Evolutionary conservation across 2,797 vertebrate species (phyloP).

Genomic region (Artibeus lituratus): DNA sequence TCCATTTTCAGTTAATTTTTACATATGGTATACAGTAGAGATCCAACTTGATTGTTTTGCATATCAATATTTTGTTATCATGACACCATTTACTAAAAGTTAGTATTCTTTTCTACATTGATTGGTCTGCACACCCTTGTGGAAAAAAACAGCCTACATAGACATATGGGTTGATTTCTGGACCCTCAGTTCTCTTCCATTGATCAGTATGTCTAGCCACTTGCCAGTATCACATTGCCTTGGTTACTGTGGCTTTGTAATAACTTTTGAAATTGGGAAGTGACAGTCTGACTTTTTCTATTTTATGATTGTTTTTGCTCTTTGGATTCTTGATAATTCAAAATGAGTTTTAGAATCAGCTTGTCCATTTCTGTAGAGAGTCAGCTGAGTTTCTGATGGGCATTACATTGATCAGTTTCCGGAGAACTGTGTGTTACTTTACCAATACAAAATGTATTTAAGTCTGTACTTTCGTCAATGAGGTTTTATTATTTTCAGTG

Average conservation of each 20-base stretch:
- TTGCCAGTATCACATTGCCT: not conserved
- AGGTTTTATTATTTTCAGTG: not conserved
- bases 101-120: not conserved
- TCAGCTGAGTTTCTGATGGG: not conserved
- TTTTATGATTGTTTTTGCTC: not conserved
- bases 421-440: not conserved
- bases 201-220: not conserved
- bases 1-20: not conserved
- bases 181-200: not conserved
- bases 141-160: not conserved
- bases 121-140: not conserved
- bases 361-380: not conserved
- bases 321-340: not conserved
- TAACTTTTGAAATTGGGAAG: not conserved
- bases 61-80: not conserved
- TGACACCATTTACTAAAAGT: not conserved
- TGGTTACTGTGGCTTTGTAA: not conserved
- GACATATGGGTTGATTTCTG: not conserved
- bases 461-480: not conserved
- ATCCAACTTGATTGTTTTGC: no score
- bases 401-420: not conserved
- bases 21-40: not conserved
- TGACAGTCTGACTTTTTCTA: not conserved
- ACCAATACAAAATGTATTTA: not conserved
- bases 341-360: not conserved